Evolutionary conservation across 2,888 invertebrate species (phyloP).

Genomic region (Athalia circularis): DNA sequence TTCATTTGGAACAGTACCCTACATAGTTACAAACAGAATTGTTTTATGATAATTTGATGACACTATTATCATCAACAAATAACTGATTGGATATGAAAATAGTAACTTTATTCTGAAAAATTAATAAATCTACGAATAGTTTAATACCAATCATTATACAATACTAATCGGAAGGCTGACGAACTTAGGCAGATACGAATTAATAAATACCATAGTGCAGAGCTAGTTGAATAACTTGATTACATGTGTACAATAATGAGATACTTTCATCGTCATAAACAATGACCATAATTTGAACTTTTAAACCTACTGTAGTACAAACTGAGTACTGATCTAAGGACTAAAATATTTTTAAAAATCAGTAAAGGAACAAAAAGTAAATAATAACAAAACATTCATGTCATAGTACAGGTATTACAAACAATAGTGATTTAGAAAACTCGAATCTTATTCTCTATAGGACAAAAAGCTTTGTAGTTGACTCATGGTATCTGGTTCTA

Average conservation of each 20-base stretch:
- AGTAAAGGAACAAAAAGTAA: conserved; percentile 12
- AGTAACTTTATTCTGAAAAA: conserved; percentile 34
- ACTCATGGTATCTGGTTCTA: conserved; percentile 78
- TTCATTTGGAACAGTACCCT: not conserved
- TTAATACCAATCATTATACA: not conserved
- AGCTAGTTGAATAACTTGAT: not conserved
- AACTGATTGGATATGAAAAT: not conserved
- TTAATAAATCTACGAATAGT: conserved; percentile 10
- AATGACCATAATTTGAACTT: not conserved
- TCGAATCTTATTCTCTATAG: conserved; percentile 76
- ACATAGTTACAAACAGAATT: no score
- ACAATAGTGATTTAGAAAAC: not conserved
- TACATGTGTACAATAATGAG: not conserved
- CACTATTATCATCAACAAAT: no score
- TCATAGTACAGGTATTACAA: conserved; percentile 16
- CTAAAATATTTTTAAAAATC: conserved; percentile 3
- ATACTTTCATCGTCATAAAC: not conserved
- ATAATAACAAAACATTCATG: conserved; percentile 15
- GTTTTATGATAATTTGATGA: no score
- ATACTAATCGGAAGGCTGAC: not conserved
- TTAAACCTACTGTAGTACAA: not conserved
- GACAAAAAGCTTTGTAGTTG: conserved; percentile 80
- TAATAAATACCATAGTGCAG: not conserved
- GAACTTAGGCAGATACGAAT: not conserved
- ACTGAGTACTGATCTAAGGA: not conserved